These are phyloP conservation scores for Limonius californicus DNA, from an alignment of 1,140 invertebrate genomes.

Conservation along the genomic window DNA sequence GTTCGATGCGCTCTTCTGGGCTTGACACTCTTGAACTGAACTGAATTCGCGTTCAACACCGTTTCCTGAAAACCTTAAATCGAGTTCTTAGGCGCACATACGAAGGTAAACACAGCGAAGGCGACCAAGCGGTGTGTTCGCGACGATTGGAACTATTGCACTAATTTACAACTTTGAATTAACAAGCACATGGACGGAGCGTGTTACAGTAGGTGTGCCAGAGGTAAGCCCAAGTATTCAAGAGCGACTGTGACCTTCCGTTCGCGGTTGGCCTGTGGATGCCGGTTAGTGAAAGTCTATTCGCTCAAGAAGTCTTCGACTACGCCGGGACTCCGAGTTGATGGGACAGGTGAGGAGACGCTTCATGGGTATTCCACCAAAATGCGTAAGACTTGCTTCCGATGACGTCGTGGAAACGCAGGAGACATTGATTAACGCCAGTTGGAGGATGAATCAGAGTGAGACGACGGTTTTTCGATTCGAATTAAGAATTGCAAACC, in stretches of 20 bases:
- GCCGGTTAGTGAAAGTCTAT: constrained; percentile 8
- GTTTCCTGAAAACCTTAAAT: no score
- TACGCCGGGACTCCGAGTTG: neutral
- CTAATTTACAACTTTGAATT: neutral
- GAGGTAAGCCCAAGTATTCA: constrained; percentile 3
- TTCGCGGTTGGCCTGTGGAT: neutral
- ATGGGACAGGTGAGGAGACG: neutral
- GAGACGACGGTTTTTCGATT: no score
- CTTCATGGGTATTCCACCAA: neutral
- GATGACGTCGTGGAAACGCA: neutral
- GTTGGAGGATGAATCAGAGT: no score
- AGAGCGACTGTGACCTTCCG: neutral
- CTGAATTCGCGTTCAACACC: neutral
- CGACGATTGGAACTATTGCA: neutral
- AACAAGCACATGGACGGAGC: neutral
- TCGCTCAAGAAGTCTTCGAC: neutral
- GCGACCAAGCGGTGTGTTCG: neutral
- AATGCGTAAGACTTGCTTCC: neutral
- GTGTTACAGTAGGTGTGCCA: constrained; percentile 4
- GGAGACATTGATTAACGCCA: no score
- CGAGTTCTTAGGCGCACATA: no score
- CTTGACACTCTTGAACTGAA: no score
- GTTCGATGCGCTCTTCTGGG: no score
- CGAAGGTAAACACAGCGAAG: no score
- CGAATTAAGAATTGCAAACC: no score